Base-by-base conservation (phyloP, 2,113 vertebrate species). In the Neopipo cinnamomea region DNA sequence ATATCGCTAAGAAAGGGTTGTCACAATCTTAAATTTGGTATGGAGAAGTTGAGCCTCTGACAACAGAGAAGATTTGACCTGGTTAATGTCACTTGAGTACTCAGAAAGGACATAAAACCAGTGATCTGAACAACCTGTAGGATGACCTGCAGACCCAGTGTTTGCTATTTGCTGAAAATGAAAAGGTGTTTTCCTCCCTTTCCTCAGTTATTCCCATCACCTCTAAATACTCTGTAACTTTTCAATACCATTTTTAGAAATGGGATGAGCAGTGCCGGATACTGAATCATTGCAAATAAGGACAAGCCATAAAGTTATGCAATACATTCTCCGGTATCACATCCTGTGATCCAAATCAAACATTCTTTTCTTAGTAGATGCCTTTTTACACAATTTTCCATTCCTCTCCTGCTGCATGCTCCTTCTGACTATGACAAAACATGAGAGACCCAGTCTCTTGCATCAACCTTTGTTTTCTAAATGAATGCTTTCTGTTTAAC, bases 261-360 rank as follows among this genome's bases (percentile, higher is more conserved):
- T 94, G 74, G 76, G 91, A 96, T 96, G 96, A 96, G 91, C 93
- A 82, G 91, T 87, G 84, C 96, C 77, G 93, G 95, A 97, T 97
- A 97, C 76, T 97, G 96, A 97, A 97, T 97, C 96, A 96, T 75
- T 96, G 89, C 94, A 95, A 97, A 97, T 95, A 97, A 95, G 93
- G 95, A 96, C 94, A 95, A 96, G 89, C 94, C 96, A 92, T 97
- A 84, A 97, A 97, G 93, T 97, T 97, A 96, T 95, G 96, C 96
- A 97, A 97, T 95, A 87, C 74, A 28, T 96, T 95, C 96, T 95
- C 94, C 91, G 93, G 91, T 91, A 95, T 97, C 95, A 94, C 77
- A 96, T 97, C 96, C 93, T 96, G 93, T 96, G 96, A 97, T 97
- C 96, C 96, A 97, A 97, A 95, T 97, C 93, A 97, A 97, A 97